Base-by-base conservation (phyloP, 2,113 vertebrate species). In the Junco hyemalis region DNA sequence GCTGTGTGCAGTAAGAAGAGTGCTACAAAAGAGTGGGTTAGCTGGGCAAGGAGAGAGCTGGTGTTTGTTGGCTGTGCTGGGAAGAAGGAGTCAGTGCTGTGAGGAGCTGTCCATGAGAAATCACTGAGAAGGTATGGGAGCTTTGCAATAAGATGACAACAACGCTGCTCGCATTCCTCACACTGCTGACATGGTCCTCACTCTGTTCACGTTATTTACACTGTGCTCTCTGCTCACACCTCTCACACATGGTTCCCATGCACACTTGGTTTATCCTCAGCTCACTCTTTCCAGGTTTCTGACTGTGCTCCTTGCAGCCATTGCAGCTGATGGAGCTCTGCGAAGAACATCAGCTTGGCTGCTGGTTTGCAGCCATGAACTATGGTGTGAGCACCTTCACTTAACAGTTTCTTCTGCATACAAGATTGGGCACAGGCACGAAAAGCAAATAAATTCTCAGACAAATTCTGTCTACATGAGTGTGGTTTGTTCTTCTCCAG, bases 171-270 rank as follows among this genome's bases (percentile, higher is more conserved):
- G 9, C 14, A 21, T 5, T 50, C 3, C 14, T 50, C n/a, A 21
- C n/a, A 9, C 17, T 60, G 9, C 5, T 60, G 5, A 26, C n/a
- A 6, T 3, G 15, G 3, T 7, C 47, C 13, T 68, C 44, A 14
- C 65, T 10, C 3, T 16, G 3, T 25, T 50, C 45, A 11, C 25
- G 23, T 24, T 48, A 12, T 48, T 48, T 48, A 48, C 22, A 48
- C 47, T 48, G 47, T 22, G 22, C 45, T 47, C 66, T 3, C 5
- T 16, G 4, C 24, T 70, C 66, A 6, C n/a, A 8, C 8, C 35
- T 9, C 44, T 61, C 56, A 11, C 26, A 6, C 36, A 9, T 72
- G 8, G 23, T 64, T 72, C 53, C 24, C 19, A 18, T 0, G 0
- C 12, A 1, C 0, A 1, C 44, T 47, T 73, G 42, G 35, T 72